Evolutionary conservation across 2,797 vertebrate genomes (phyloP).

Genomic region (Rhinophrynus dorsalis): DNA sequence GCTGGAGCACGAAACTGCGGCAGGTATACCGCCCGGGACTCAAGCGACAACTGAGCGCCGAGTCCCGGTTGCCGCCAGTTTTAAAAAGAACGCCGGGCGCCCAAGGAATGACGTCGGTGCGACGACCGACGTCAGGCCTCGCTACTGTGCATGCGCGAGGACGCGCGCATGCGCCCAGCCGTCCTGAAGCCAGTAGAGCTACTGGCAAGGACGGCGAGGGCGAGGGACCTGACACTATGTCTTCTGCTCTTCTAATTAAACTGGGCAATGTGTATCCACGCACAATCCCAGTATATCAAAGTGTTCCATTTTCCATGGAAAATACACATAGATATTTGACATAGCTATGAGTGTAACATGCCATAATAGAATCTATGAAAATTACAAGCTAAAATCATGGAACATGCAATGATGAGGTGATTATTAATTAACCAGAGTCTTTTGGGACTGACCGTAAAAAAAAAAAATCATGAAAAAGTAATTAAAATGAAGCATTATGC

Average conservation of each 20-base stretch:
- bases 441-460: slow-evolving; percentile 56
- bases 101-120: no score
- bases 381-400: slow-evolving; percentile 63
- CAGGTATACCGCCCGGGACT: no score
- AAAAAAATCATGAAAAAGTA: slow-evolving; percentile 78
- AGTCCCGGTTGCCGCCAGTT: no score
- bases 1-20: no score
- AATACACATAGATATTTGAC: slow-evolving; percentile 60
- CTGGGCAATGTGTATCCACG: not conserved
- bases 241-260: not conserved
- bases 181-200: no score
- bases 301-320: slow-evolving; percentile 40
- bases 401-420: slow-evolving; percentile 63
- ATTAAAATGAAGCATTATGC: slow-evolving; percentile 81
- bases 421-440: slow-evolving; percentile 88
- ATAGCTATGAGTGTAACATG: slow-evolving; percentile 60
- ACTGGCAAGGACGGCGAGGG: no score
- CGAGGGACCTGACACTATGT: no score
- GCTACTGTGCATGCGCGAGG: no score
- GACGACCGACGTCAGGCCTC: no score
- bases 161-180: no score
- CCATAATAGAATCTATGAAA: slow-evolving; percentile 71
- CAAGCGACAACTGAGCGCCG: no score
- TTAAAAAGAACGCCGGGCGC: no score
- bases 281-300: not conserved